Evolutionary conservation across 2,113 vertebrate species (phyloP).

Genomic region (Pangasianodon gigas): DNA sequence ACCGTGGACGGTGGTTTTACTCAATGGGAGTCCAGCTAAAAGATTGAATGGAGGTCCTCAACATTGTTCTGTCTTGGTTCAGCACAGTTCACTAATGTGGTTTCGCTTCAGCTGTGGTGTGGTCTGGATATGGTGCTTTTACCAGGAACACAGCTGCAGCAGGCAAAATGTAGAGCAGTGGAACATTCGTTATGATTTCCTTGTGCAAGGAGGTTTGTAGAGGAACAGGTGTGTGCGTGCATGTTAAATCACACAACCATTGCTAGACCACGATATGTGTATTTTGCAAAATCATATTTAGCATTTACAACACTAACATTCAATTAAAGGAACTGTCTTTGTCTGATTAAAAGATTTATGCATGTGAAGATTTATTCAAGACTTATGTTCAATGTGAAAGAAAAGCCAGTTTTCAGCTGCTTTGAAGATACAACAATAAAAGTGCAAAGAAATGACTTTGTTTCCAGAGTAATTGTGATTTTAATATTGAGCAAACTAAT

Average conservation of each 20-base stretch:
- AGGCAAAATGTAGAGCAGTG: constrained; percentile 15
- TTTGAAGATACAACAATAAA: background rate
- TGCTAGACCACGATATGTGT: background rate
- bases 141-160: background rate
- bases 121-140: background rate
- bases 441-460: background rate
- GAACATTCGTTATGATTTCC: constrained; percentile 23
- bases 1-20: background rate
- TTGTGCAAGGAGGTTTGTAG: background rate
- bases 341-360: background rate
- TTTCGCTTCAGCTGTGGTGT: background rate
- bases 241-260: background rate
- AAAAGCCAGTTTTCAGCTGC: background rate
- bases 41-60: background rate
- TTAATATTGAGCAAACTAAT: background rate
- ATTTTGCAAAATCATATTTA: background rate
- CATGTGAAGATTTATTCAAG: background rate
- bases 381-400: background rate
- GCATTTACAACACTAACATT: background rate
- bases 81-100: background rate
- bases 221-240: background rate
- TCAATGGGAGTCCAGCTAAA: background rate
- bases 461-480: background rate
- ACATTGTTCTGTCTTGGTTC: background rate
- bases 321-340: background rate